phyloP scores from a whole-genome alignment of 2,888 invertebrate species.

The Pycnomerus fuliginosus region DNA sequence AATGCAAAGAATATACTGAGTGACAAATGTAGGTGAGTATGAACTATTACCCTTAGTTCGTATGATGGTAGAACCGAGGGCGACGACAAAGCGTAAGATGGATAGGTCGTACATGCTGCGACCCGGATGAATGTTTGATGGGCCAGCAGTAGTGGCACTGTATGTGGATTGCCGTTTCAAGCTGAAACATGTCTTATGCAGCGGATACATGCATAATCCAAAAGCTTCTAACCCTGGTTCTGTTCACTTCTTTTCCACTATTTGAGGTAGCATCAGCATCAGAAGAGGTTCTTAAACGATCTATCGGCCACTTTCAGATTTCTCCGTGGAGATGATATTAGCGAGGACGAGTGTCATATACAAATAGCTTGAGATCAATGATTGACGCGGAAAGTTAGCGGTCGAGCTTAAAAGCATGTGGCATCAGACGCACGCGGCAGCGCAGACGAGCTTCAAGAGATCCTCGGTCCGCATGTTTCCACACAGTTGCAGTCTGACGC shows the following conservation, averaged over 20 bases:
- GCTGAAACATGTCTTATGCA: slow-evolving; percentile 45
- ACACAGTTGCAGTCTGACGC: slow-evolving; percentile 47
- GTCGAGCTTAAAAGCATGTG: slow-evolving; percentile 41
- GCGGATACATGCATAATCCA: slow-evolving; percentile 46
- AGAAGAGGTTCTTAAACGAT: too few relatives aligned
- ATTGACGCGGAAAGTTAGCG: slow-evolving; percentile 43
- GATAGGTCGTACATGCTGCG: slow-evolving; percentile 43
- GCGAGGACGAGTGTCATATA: slow-evolving; percentile 41
- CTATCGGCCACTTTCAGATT: neutral
- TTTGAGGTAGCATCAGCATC: slow-evolving; percentile 16
- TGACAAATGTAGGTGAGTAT: slow-evolving; percentile 17
- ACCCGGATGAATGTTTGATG: slow-evolving; percentile 50
- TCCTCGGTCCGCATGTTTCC: slow-evolving; percentile 29
- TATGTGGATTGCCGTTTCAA: slow-evolving; percentile 45
- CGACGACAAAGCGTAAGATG: slow-evolving; percentile 45
- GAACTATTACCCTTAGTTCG: slow-evolving; percentile 22
- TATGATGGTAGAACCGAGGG: slow-evolving; percentile 26
- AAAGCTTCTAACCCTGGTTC: slow-evolving; percentile 31
- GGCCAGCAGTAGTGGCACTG: slow-evolving; percentile 37
- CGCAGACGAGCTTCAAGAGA: slow-evolving; percentile 38
- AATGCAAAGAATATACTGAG: too few relatives aligned
- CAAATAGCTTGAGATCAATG: slow-evolving; percentile 47
- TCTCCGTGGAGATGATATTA: slow-evolving; percentile 13
- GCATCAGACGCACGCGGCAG: slow-evolving; percentile 41
- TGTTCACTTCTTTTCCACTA: slow-evolving; percentile 16